phyloP scores from a whole-genome alignment of 2,113 vertebrate species.

The Actinemys pallida region DNA sequence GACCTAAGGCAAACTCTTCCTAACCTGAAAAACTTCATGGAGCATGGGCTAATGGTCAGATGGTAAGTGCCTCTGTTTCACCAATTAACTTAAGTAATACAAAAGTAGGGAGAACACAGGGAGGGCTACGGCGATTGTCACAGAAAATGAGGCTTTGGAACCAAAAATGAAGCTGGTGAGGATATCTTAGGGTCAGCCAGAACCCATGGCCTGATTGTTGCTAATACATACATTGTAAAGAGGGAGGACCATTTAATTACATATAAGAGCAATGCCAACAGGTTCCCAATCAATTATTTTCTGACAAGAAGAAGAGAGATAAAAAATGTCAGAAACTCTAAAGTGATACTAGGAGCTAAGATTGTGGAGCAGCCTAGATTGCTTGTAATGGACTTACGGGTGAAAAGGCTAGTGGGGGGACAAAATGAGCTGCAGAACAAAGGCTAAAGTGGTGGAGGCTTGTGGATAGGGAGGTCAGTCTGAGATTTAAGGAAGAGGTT shows the following conservation, averaged over 20 bases:
- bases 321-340: not conserved
- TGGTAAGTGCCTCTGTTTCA: slow-evolving; percentile 84
- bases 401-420: not conserved
- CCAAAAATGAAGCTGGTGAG: not conserved
- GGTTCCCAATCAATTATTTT: not conserved
- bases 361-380: not conserved
- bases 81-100: not conserved
- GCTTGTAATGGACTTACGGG: not conserved
- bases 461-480: not conserved
- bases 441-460: not conserved
- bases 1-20: slow-evolving; percentile 97
- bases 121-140: not conserved
- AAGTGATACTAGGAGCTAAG: not conserved
- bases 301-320: not conserved
- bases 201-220: not conserved
- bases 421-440: not conserved
- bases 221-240: not conserved
- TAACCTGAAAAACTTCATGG: slow-evolving; percentile 97
- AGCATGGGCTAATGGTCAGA: slow-evolving; percentile 94
- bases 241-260: not conserved
- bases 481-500: not conserved
- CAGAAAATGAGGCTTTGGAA: not conserved
- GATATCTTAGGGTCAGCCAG: too few species aligned
- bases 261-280: not conserved
- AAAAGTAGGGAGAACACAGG: not conserved